phyloP scores from a whole-genome alignment of 2,797 vertebrate genomes.

The Okamejei kenojei region DNA sequence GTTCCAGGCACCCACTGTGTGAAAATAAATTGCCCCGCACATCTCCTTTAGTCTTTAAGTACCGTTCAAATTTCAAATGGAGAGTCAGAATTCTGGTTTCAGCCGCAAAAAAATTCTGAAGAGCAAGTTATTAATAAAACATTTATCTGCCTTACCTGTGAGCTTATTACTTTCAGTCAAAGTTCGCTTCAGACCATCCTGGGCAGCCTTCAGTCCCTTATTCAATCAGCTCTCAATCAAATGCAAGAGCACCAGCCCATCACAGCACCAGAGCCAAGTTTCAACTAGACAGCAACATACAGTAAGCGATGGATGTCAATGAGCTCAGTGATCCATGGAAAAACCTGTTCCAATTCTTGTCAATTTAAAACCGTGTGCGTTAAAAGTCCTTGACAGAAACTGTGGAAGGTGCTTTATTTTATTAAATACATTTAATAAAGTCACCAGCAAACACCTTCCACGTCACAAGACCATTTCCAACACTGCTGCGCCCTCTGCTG shows the following conservation, averaged over 20 bases:
- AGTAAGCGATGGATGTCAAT: neutral
- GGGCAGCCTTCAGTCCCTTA: neutral
- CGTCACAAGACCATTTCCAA: too few relatives aligned
- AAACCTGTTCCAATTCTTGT: neutral
- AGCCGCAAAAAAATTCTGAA: neutral
- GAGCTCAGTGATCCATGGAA: neutral
- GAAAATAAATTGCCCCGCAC: too few relatives aligned
- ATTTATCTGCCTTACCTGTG: slow-evolving; percentile 5
- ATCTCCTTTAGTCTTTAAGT: neutral
- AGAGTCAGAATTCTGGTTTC: neutral
- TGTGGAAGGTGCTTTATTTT: too few relatives aligned
- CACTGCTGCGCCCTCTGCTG: too few relatives aligned
- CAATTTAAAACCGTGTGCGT: neutral
- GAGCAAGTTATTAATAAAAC: neutral
- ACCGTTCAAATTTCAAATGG: neutral
- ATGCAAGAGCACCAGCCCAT: too few relatives aligned
- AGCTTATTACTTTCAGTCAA: neutral
- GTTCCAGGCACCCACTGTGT: too few relatives aligned
- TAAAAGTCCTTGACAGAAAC: neutral
- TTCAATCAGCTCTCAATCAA: neutral
- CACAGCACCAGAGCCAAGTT: neutral
- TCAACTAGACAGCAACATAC: neutral
- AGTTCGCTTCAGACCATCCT: neutral
- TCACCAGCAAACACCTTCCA: too few relatives aligned
- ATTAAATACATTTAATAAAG: too few relatives aligned